Evolutionary conservation across 2,113 vertebrate genomes (phyloP).

Genomic region (Sisor rabdophorus): DNA sequence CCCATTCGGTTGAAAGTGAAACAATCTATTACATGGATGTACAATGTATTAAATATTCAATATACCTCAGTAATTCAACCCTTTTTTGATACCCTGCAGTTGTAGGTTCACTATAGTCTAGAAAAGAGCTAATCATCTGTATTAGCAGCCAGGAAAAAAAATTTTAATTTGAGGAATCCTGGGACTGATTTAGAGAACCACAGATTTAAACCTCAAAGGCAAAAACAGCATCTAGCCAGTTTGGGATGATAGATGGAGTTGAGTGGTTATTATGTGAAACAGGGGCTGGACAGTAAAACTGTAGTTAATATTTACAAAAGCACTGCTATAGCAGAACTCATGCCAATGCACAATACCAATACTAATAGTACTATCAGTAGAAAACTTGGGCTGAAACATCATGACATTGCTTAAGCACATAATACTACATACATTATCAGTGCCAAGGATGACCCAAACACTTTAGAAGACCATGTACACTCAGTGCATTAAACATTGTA

Average conservation of each 20-base stretch:
- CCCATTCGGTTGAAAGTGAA: background rate
- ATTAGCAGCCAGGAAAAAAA: background rate
- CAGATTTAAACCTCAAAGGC: background rate
- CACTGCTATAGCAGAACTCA: too few relatives aligned
- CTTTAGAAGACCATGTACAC: too few relatives aligned
- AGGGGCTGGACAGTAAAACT: too few relatives aligned
- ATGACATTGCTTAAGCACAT: too few relatives aligned
- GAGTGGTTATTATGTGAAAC: background rate
- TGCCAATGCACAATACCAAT: too few relatives aligned
- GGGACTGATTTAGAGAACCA: background rate
- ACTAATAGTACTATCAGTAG: too few relatives aligned
- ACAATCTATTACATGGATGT: constrained; percentile 1
- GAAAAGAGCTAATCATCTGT: background rate
- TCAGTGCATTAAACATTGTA: too few relatives aligned
- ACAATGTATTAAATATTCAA: constrained; percentile 12
- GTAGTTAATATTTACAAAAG: too few relatives aligned
- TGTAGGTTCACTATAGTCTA: background rate
- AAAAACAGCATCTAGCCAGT: background rate
- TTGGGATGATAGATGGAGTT: background rate
- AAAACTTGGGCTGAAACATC: too few relatives aligned
- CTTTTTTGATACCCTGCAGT: background rate
- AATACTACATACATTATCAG: too few relatives aligned
- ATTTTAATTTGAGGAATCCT: background rate
- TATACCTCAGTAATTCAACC: constrained; percentile 16
- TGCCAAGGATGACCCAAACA: too few relatives aligned